A percentile compares a stretch with the other conserved stretches of the same genome.
Conservation (phyloP, 2,888 invertebrate species). For the Platypus cylindrus region DNA sequence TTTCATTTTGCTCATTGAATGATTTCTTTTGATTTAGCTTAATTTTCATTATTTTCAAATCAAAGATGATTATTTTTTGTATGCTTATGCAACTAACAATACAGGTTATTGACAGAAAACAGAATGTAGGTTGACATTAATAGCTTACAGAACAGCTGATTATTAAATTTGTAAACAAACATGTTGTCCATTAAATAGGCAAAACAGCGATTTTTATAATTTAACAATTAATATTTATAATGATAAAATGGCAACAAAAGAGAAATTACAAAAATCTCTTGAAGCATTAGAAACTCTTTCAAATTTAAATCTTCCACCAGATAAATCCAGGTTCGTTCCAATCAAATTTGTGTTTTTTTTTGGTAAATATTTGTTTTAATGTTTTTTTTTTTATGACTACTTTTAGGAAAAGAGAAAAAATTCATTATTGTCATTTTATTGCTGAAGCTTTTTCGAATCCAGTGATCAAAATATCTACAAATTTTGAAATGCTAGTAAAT, state of each 20-base stretch:
- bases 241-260: conserved; percentile 32
- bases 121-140: conserved; percentile 1
- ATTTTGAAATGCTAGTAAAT: conserved; percentile 52
- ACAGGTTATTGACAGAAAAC: background rate
- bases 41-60: too few relatives aligned
- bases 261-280: conserved; percentile 33
- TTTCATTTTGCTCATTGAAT: background rate
- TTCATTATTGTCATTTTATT: conserved; percentile 56
- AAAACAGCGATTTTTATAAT: background rate
- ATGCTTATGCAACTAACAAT: background rate
- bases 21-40: background rate
- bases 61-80: background rate
- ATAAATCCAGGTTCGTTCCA: conserved; percentile 18
- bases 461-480: conserved; percentile 45
- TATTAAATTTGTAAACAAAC: conserved; percentile 2
- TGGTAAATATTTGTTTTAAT: conserved; percentile 5
- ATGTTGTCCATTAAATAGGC: background rate
- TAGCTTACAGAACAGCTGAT: conserved; percentile 3
- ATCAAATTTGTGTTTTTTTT: conserved; percentile 5
- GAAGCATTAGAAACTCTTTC: conserved; percentile 27
- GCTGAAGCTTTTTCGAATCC: conserved; percentile 57
- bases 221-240: background rate
- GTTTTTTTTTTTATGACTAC: too few relatives aligned
- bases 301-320: conserved; percentile 18
- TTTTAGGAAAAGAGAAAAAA: conserved; percentile 62